A percentile compares a stretch with the other conserved stretches of the same genome.
Evolutionary conservation across 2,113 vertebrate genomes (phyloP).

Genomic region (Bos indicus): DNA sequence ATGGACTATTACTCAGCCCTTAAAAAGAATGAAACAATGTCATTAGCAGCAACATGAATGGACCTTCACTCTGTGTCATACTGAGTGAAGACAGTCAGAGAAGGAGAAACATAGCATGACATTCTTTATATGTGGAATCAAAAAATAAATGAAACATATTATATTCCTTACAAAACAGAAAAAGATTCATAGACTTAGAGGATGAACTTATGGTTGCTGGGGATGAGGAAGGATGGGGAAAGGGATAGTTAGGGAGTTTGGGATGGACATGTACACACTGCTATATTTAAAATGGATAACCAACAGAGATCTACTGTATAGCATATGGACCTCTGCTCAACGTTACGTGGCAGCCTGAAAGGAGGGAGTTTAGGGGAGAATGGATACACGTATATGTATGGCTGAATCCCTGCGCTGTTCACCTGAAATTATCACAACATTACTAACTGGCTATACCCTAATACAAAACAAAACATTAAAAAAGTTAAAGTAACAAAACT

Average conservation of each 20-base stretch:
- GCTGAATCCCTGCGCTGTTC: neutral
- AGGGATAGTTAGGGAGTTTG: neutral
- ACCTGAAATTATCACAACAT: neutral
- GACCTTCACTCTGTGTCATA: neutral
- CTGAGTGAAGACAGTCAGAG: neutral
- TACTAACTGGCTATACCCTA: neutral
- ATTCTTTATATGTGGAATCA: neutral
- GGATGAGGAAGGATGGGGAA: neutral
- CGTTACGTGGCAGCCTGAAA: neutral
- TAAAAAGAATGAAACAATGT: neutral
- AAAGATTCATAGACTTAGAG: neutral
- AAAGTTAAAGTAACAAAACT: neutral
- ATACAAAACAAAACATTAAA: neutral
- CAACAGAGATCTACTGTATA: neutral
- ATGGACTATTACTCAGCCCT: neutral
- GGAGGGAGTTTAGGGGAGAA: neutral
- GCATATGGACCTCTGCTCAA: neutral
- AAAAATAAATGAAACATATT: neutral
- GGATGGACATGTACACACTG: neutral
- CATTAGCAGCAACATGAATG: neutral
- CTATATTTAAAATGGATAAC: neutral
- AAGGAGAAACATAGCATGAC: neutral
- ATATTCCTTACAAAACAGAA: neutral
- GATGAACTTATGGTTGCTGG: neutral
- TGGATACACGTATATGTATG: neutral